A percentile compares a stretch with the other conserved stretches of the same genome.
These are phyloP conservation scores for Papilio machaon DNA, from an alignment of 1,140 invertebrate species.

Conservation along the genomic window DNA sequence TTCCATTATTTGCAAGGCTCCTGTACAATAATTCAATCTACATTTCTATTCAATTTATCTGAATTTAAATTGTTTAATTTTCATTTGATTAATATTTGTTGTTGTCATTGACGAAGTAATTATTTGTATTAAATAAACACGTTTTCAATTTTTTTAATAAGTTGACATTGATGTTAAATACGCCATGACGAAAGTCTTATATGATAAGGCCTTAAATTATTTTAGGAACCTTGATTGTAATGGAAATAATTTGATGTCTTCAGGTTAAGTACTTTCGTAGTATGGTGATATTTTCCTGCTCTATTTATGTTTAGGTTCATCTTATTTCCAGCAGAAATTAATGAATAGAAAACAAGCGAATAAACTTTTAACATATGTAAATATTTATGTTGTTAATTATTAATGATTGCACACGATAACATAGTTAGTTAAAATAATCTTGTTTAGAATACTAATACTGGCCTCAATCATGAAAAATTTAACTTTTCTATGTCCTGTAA, in stretches of 20 bases:
- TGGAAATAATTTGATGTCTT: too few species aligned
- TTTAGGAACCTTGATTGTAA: not conserved
- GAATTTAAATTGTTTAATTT: constrained; percentile 14
- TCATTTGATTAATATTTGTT: not conserved
- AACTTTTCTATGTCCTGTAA: not conserved
- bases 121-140: not conserved
- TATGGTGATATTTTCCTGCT: too few species aligned
- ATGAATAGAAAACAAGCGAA: too few species aligned
- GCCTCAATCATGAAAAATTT: too few species aligned
- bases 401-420: too few species aligned
- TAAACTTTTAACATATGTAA: too few species aligned
- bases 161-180: not conserved
- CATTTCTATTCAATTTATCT: not conserved
- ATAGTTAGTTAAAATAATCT: too few species aligned
- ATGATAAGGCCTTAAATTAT: not conserved
- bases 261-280: too few species aligned
- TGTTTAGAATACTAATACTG: too few species aligned
- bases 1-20: constrained; percentile 4
- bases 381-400: too few species aligned
- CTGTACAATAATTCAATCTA: not conserved
- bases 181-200: not conserved
- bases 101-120: constrained; percentile 4
- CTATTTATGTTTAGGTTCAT: too few species aligned
- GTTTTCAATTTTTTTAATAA: not conserved
- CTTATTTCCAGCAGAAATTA: too few species aligned